Evolutionary conservation across 2,888 invertebrate genomes (phyloP).

Genomic region (Heliconius cydno): DNA sequence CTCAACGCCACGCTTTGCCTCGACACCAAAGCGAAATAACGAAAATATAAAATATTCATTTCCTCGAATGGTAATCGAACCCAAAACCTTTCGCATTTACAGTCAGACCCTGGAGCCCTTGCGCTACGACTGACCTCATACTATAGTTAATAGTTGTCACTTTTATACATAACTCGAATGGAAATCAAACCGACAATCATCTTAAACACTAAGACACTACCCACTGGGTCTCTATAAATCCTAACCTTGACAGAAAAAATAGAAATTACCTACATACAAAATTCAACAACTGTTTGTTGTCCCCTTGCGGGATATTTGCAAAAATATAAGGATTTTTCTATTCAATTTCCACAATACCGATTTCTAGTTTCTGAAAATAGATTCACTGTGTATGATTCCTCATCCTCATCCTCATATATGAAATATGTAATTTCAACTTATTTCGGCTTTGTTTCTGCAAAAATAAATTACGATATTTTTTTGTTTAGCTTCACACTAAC

Average conservation of each 20-base stretch:
- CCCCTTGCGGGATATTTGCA: neutral
- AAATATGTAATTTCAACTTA: constrained; percentile 5
- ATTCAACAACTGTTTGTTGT: constrained; percentile 3
- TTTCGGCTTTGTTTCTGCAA: neutral
- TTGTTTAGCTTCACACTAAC: neutral
- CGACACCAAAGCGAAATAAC: too few relatives aligned
- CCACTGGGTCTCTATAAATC: neutral
- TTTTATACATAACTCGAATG: too few relatives aligned
- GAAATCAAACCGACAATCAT: neutral
- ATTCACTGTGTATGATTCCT: neutral
- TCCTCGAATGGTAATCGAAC: too few relatives aligned
- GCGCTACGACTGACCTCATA: too few relatives aligned
- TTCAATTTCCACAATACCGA: neutral
- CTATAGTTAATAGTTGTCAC: too few relatives aligned
- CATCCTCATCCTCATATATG: neutral
- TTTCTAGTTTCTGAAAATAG: neutral
- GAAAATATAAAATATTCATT: too few relatives aligned
- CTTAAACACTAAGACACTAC: neutral
- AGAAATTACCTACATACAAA: neutral
- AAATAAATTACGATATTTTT: neutral
- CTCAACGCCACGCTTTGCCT: too few relatives aligned
- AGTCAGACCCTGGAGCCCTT: too few relatives aligned
- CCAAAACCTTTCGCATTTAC: too few relatives aligned
- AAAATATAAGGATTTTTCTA: neutral
- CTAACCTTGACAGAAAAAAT: neutral